Evolutionary conservation across 2,797 vertebrate species (phyloP), one percentile per base, ranked within the genome.

Genomic region (Anguilla anguilla): DNA sequence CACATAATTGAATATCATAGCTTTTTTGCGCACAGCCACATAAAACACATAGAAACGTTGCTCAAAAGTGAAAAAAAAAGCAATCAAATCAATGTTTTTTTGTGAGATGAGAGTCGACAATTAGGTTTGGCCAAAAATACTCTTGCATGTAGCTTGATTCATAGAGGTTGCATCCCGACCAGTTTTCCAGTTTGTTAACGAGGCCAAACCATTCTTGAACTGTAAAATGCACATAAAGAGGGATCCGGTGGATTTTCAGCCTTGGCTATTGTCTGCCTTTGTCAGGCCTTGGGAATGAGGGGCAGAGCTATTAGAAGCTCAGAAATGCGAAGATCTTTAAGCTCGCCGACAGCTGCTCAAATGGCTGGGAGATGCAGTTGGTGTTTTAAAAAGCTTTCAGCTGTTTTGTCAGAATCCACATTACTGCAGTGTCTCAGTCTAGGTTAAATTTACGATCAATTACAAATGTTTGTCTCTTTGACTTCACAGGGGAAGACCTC

Each of bases 351-450:
- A 88, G 88, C 88, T 88, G 88, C 35, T 82, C 72, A 86, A 46
- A 85, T 59, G 61, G 61, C 61, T 67, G 2, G 22, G 64, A 69
- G 61, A 67, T 61, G 84, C 69, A 67, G 92, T 89, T 93, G 93
- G 89, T 94, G 94, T 95, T 96, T 94, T 91, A 89, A 88, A 89
- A 86, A 90, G 90, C 89, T 92, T 82, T 93, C 95, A 96, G 95
- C 94, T 95, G 95, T 94, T 90, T 57, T 17, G 31, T 91, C 91
- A 89, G 91, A 88, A 89, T 91, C 90, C 89, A 89, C 86, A 74
- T 79, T 94, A 74, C 67, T 1, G 7, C 39, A 84, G 31, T 51
- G n/a, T 67, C 51, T 77, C 46, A 84, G 25, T 1, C 79, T 49
- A 13, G 25, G 83, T 84, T 86, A 43, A 86, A 82, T 82, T 82